Evolutionary conservation across 2,797 vertebrate species (phyloP).

Genomic region (Etheostoma nigrum): DNA sequence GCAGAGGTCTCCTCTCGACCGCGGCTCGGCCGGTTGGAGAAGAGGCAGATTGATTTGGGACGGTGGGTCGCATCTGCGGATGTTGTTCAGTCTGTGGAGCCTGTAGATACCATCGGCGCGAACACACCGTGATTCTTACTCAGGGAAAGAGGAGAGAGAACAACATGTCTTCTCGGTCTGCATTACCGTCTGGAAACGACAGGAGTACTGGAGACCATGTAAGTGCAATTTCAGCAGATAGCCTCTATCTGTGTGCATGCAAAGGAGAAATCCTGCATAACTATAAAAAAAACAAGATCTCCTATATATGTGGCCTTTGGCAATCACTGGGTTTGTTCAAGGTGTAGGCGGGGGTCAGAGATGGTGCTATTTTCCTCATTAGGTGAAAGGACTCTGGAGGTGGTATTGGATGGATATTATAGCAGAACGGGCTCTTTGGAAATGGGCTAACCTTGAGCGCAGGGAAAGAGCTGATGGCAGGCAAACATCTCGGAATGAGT

Average conservation of each 20-base stretch:
- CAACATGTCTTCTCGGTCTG: constrained; percentile 91
- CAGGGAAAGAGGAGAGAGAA: constrained; percentile 72
- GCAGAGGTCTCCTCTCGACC: constrained; percentile 81
- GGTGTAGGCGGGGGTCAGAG: constrained; percentile 28
- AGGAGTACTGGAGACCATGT: constrained; percentile 90
- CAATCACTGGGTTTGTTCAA: constrained; percentile 38
- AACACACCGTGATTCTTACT: constrained; percentile 75
- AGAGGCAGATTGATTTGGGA: constrained; percentile 80
- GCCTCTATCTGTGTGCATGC: constrained; percentile 58
- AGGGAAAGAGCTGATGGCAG: constrained; percentile 67
- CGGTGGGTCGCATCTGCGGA: constrained; percentile 73
- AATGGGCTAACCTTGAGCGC: constrained; percentile 80
- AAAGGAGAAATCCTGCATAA: constrained; percentile 42
- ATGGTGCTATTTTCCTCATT: constrained; percentile 32
- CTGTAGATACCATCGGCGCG: constrained; percentile 57
- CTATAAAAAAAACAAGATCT: constrained; percentile 1
- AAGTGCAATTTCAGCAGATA: constrained; percentile 79
- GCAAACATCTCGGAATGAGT: constrained; percentile 66
- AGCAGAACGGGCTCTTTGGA: constrained; percentile 57
- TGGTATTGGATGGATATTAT: constrained; percentile 49
- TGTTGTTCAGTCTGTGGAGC: constrained; percentile 69
- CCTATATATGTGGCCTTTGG: constrained; percentile 36
- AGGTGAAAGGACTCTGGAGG: constrained; percentile 32
- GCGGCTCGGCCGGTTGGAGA: constrained; percentile 75
- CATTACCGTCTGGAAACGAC: constrained; percentile 91